These are phyloP conservation scores for Drosophila tanythrix DNA, from an alignment of 2,888 invertebrate species.

Conservation along the genomic window DNA sequence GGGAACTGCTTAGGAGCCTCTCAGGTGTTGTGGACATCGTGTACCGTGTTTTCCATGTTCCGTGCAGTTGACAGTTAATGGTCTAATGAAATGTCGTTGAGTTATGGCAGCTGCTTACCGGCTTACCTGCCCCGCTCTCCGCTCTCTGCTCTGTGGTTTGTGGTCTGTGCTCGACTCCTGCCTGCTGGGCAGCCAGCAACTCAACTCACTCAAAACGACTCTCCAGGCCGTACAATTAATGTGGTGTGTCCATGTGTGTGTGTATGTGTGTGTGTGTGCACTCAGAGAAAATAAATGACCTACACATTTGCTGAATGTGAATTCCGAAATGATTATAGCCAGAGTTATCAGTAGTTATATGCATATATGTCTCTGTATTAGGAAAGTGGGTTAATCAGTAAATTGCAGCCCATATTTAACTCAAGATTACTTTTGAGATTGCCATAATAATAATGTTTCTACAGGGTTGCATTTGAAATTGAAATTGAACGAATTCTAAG, in stretches of 20 bases:
- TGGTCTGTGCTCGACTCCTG: neutral
- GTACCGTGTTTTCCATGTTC: constrained; percentile 3
- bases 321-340: neutral
- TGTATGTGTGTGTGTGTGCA: constrained; percentile 17
- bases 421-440: neutral
- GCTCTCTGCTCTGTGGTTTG: neutral
- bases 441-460: neutral
- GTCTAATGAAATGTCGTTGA: constrained; percentile 78
- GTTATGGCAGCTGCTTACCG: constrained; percentile 70
- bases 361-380: neutral
- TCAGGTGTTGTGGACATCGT: neutral
- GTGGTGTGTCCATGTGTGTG: constrained; percentile 12
- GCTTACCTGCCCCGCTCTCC: constrained; percentile 13
- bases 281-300: constrained; percentile 1
- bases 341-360: neutral
- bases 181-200: constrained; percentile 4
- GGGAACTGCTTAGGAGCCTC: neutral
- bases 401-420: neutral
- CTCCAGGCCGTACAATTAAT: constrained; percentile 49
- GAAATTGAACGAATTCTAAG: rapidly evolving
- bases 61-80: constrained; percentile 76
- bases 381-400: neutral
- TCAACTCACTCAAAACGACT: constrained; percentile 42
- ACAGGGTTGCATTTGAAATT: neutral
- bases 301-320: neutral